Percentiles rank a stretch among this genome's conserved stretches.
Conservation (phyloP, 1,140 invertebrate genomes). For the Lordiphosa stackelbergi region DNA sequence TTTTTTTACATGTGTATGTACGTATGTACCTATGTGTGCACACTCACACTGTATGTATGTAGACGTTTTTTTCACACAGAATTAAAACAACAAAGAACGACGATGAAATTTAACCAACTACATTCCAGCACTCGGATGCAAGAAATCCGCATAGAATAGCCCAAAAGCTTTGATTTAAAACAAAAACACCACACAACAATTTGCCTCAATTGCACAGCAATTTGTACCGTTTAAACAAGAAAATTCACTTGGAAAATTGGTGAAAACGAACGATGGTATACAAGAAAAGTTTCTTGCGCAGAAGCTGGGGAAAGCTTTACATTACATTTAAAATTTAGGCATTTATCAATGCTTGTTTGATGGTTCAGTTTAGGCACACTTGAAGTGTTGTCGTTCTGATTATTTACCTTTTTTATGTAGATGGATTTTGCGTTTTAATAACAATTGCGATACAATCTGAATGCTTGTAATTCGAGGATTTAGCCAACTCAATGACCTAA, state of each 20-base stretch:
- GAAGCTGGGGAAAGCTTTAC: constrained; percentile 2
- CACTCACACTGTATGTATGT: constrained; percentile 5
- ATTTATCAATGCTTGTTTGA: too few species aligned
- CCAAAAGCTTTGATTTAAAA: constrained; percentile 8
- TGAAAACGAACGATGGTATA: not conserved
- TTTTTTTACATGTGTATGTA: constrained; percentile 43
- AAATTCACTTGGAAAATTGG: not conserved
- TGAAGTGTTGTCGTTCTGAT: too few species aligned
- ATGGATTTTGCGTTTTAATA: too few species aligned
- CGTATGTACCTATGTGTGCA: constrained; percentile 45
- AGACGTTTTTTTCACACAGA: constrained; percentile 1
- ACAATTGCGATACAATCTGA: too few species aligned
- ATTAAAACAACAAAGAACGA: constrained; percentile 10
- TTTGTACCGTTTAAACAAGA: not conserved
- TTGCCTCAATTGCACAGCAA: not conserved
- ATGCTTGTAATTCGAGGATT: too few species aligned
- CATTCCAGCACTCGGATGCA: constrained; percentile 5
- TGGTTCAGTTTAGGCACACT: too few species aligned
- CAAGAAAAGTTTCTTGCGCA: constrained; percentile 8
- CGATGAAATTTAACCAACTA: not conserved
- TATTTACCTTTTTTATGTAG: too few species aligned
- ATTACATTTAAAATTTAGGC: constrained; percentile 1
- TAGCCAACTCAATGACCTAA: too few species aligned
- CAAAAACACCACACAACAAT: constrained; percentile 14
- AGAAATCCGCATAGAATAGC: not conserved